Base-by-base conservation (phyloP, 2,888 invertebrate genomes). In the Ptilodon capucinus region DNA sequence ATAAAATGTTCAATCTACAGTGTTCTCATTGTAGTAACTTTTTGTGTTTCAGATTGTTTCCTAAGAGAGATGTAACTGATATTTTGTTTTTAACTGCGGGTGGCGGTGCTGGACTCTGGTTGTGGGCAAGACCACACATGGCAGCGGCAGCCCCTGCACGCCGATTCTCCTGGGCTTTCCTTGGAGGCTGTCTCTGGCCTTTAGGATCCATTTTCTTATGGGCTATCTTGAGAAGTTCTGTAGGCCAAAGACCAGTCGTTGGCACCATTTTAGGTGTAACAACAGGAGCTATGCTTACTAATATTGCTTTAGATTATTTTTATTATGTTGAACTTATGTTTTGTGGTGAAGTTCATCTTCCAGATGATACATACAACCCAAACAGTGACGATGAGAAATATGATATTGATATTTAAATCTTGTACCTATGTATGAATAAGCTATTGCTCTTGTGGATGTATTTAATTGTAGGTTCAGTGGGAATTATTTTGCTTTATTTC, bases 181-280 rank as follows among this genome's bases (percentile, higher is more conserved):
- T 95, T 50, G 96, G 96, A 43, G 94, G 97, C 38, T 92, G 96
- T 8, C 92, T 98, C 17, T 96, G 98, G 92, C 97, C 97, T 58
- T 94, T 98, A 74, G 98, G 98, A 11, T 97, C 97, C 0, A 95
- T 98, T 40, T 92, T 98, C 48, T 87, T 95, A 55, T 97, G 97
- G 96, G 98, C 98, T 7, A 94, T 98, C 30, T 85, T 96, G 34
- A 94, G 97, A 74, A 95, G 95, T 61, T 91, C 96, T 30, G 88
- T 97, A 39, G 96, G 96, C 0, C 92, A 94, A 59, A 93, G 94
- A 75, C 93, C 94, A 35, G 79, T 93, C 4, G 66, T 95, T 18
- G 94, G 95, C 60, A 94, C 95, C 23, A 64, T 93, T 28, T 90
- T 95, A 57, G 96, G 96, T 23, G 74, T 96, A n/a, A 90, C 93